phyloP scores from a whole-genome alignment of 2,113 vertebrate species.

The Corythornis vintsioides region DNA sequence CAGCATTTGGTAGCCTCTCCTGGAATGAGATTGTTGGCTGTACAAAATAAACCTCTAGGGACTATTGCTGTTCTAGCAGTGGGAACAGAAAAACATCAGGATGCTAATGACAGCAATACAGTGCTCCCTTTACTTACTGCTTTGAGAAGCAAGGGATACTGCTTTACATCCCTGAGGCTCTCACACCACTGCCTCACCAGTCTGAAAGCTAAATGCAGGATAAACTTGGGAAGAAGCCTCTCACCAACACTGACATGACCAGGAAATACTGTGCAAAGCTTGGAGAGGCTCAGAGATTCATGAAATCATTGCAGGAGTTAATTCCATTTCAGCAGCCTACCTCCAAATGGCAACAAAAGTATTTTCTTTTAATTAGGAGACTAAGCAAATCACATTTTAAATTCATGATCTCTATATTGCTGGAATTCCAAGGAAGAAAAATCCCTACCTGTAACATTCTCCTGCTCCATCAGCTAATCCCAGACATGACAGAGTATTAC shows the following conservation, averaged over 20 bases:
- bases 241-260: constrained; percentile 5
- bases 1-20: background rate
- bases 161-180: background rate
- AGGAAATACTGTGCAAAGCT: constrained; percentile 22
- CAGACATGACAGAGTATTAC: background rate
- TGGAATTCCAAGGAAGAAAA: constrained; percentile 48
- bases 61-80: background rate
- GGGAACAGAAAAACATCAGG: constrained; percentile 5
- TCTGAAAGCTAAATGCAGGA: background rate
- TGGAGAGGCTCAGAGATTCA: constrained; percentile 7
- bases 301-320: constrained; percentile 23
- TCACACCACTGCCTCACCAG: background rate
- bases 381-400: constrained; percentile 51
- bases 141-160: background rate
- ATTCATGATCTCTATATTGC: constrained; percentile 36
- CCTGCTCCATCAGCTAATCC: background rate
- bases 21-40: background rate
- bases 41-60: background rate
- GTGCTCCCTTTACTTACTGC: background rate
- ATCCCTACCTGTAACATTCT: background rate
- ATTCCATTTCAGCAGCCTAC: constrained; percentile 47
- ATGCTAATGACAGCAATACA: constrained; percentile 25
- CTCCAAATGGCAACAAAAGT: constrained; percentile 46
- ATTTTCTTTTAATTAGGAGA: constrained; percentile 62
- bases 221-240: background rate